Percentiles rank a stretch among this genome's conserved stretches.
Conservation (phyloP, 2,888 invertebrate species). For the Pristionchus fissidentatus region DNA sequence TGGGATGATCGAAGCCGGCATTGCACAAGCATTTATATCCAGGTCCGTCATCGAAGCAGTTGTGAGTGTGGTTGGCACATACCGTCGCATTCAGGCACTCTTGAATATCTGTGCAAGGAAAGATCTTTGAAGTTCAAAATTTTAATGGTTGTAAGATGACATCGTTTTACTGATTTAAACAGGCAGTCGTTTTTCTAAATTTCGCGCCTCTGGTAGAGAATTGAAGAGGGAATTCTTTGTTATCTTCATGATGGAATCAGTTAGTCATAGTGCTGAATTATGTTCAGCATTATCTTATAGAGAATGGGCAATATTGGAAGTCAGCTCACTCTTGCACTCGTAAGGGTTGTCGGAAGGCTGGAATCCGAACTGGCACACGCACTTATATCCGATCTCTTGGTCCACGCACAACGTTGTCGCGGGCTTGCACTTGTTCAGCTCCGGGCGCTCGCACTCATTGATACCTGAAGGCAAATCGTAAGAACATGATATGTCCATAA, state of each 20-base stretch:
- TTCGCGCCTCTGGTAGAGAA: no score
- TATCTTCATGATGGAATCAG: no score
- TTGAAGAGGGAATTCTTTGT: no score
- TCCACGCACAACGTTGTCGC: slow-evolving; percentile 33
- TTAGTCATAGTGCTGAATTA: no score
- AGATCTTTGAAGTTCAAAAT: no score
- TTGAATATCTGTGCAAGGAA: slow-evolving; percentile 7
- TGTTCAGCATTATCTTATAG: no score
- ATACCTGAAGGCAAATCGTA: slow-evolving; percentile 17
- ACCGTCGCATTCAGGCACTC: slow-evolving; percentile 38
- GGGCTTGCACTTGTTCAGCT: slow-evolving; percentile 38
- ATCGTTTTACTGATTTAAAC: no score
- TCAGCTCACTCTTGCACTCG: slow-evolving; percentile 1
- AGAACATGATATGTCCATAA: background rate
- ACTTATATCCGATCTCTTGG: slow-evolving; percentile 4
- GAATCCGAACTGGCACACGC: slow-evolving; percentile 37
- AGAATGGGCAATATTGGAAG: no score
- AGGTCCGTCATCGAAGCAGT: slow-evolving; percentile 21
- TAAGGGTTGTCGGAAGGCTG: slow-evolving; percentile 17
- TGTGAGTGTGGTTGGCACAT: slow-evolving; percentile 20
- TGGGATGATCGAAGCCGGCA: slow-evolving; percentile 21
- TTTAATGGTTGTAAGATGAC: no score
- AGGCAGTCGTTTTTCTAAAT: no score
- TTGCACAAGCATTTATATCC: slow-evolving; percentile 32
- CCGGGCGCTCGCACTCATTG: slow-evolving; percentile 46